Evolutionary conservation across 2,113 vertebrate species (phyloP).

Genomic region (Crotalus horridus): DNA sequence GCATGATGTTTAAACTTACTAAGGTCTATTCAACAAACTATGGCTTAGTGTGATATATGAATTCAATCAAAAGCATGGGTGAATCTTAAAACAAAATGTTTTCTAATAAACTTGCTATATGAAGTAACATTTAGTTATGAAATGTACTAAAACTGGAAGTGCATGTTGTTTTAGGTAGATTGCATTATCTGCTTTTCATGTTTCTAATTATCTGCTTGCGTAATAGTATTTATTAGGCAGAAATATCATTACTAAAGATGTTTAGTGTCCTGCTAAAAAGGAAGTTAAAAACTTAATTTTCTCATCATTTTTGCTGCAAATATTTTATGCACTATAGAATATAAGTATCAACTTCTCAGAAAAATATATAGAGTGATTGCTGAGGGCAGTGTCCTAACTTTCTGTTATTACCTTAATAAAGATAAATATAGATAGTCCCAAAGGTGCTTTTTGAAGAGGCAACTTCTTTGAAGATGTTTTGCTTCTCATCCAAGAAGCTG

Average conservation of each 20-base stretch:
- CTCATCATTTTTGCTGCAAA: neutral
- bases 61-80: neutral
- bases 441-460: no score
- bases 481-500: no score
- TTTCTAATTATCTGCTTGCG: neutral
- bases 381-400: neutral
- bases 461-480: no score
- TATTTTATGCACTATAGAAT: neutral
- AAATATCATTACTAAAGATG: fast-evolving
- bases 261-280: neutral
- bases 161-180: slow-evolving; percentile 15
- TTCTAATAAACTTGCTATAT: neutral
- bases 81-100: neutral
- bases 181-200: slow-evolving; percentile 13
- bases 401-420: neutral
- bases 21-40: neutral
- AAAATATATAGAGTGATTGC: neutral
- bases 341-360: neutral
- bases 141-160: slow-evolving; percentile 2
- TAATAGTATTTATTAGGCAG: neutral
- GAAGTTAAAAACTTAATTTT: neutral
- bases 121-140: slow-evolving; percentile 20
- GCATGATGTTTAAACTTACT: neutral
- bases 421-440: no score
- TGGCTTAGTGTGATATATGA: neutral